Evolutionary conservation across 2,888 invertebrate species (phyloP).

Genomic region (Hydrotaea cyrtoneurina): DNA sequence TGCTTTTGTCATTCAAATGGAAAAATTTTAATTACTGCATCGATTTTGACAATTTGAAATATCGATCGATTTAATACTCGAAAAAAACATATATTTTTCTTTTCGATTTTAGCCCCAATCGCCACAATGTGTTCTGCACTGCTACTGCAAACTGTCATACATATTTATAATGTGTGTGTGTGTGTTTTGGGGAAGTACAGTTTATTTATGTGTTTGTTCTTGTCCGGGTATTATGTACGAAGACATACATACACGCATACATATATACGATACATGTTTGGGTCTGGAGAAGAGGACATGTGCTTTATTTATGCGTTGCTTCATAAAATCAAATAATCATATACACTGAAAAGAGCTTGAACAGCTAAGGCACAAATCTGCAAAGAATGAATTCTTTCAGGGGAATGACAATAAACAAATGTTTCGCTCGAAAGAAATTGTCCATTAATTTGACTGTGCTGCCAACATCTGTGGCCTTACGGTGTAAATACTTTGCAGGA

Average conservation of each 20-base stretch:
- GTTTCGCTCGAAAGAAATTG: too few relatives aligned
- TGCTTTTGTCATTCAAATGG: too few relatives aligned
- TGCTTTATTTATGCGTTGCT: background rate
- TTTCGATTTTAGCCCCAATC: too few relatives aligned
- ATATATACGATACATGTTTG: background rate
- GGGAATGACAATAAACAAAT: too few relatives aligned
- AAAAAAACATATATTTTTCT: too few relatives aligned
- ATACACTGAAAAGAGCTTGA: background rate
- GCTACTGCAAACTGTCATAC: slow-evolving; percentile 58
- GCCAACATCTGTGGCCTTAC: too few relatives aligned
- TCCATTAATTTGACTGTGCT: too few relatives aligned
- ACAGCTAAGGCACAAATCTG: background rate
- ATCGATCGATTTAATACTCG: too few relatives aligned
- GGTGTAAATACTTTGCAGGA: too few relatives aligned
- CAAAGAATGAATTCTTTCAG: background rate
- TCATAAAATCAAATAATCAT: slow-evolving; percentile 14
- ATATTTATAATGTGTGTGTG: slow-evolving; percentile 44
- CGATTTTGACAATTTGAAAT: too few relatives aligned
- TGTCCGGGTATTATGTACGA: slow-evolving; percentile 21
- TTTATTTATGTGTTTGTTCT: slow-evolving; percentile 50
- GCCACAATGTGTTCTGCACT: background rate
- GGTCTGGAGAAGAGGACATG: background rate
- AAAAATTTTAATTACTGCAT: too few relatives aligned
- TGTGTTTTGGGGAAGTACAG: slow-evolving; percentile 44
- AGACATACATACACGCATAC: background rate